Evolutionary conservation across 2,888 invertebrate species (phyloP).

Genomic region (Philereme vetulata): DNA sequence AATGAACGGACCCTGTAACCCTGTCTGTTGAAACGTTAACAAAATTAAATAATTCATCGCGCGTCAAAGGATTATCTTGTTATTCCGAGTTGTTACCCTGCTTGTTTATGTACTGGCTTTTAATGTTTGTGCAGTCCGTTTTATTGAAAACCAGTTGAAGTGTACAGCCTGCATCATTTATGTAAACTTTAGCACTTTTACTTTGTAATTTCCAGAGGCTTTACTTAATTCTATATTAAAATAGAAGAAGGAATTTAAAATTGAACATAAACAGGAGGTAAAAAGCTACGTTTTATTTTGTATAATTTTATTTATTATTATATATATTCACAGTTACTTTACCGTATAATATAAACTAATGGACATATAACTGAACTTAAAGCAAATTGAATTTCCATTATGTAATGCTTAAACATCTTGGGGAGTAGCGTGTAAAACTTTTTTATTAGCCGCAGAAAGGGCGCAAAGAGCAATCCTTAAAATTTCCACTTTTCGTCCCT

Average conservation of each 20-base stretch:
- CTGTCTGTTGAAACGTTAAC: background rate
- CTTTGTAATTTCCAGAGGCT: background rate
- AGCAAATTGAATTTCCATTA: too few species aligned
- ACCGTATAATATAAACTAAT: too few species aligned
- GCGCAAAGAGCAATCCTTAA: too few species aligned
- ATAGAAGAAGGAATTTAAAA: background rate
- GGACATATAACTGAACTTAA: too few species aligned
- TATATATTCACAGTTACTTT: too few species aligned
- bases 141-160: conserved; percentile 1
- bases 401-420: too few species aligned
- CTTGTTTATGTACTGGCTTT: background rate
- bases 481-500: too few species aligned
- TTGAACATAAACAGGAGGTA: background rate
- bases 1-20: background rate
- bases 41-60: conserved; percentile 3
- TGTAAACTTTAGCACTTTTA: background rate
- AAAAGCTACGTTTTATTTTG: too few species aligned
- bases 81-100: background rate
- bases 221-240: background rate
- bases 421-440: too few species aligned
- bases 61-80: background rate
- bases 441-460: too few species aligned
- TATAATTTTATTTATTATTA: too few species aligned
- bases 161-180: conserved; percentile 5
- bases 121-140: background rate